These are phyloP conservation scores for Antheraea mylitta DNA, from an alignment of 1,140 invertebrate genomes.

Conservation along the genomic window DNA sequence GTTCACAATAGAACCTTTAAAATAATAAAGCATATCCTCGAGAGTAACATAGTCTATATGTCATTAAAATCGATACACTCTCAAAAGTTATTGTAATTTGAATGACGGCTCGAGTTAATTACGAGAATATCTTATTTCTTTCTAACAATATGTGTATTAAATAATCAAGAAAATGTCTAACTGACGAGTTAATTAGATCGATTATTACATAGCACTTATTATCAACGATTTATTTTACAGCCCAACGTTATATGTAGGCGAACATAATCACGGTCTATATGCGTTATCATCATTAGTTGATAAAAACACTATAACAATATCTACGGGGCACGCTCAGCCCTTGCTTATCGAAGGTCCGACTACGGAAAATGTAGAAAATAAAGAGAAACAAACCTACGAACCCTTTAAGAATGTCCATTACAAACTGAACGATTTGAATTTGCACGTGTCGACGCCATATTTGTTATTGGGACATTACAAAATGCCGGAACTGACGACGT, in stretches of 20 bases:
- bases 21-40: no score
- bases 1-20: no score
- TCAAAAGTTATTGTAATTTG: no score
- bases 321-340: slow-evolving; percentile 80
- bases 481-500: slow-evolving; percentile 82
- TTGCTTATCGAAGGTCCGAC: slow-evolving; percentile 85
- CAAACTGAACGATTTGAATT: slow-evolving; percentile 65
- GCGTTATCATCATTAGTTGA: slow-evolving; percentile 95
- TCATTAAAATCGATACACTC: no score
- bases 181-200: no score
- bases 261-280: slow-evolving; percentile 92
- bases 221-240: slow-evolving; percentile 79
- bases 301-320: slow-evolving; percentile 87
- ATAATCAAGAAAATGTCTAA: no score
- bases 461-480: slow-evolving; percentile 88
- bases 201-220: no score
- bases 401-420: slow-evolving; percentile 75
- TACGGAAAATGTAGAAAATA: slow-evolving; percentile 31
- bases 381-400: slow-evolving; percentile 55
- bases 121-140: no score
- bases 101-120: no score
- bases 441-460: slow-evolving; percentile 65
- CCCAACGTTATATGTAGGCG: slow-evolving; percentile 95
- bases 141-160: no score
- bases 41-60: no score